Base-by-base conservation (phyloP, 2,113 vertebrate species). In the Lucifuga dentata region DNA sequence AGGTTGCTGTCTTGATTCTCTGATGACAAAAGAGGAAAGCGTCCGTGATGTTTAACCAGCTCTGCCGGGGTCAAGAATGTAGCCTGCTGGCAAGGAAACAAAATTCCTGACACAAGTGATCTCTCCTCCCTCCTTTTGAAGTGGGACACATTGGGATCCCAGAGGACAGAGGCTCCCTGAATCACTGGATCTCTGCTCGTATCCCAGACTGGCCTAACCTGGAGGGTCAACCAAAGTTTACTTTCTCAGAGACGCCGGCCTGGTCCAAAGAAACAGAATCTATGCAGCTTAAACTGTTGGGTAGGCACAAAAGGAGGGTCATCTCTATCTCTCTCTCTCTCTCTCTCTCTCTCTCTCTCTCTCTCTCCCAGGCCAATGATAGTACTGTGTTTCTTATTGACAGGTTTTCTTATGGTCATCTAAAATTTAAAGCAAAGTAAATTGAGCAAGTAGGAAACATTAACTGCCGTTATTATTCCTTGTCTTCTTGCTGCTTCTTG, bases 181-280 rank as follows among this genome's bases (percentile, higher is more conserved):
- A 84, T 88, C 83, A 21, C 89, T 79, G 83, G 79, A 83, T 89
- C 83, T 58, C 78, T 73, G 53, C 76, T 68, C 50, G 73, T 72
- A 87, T 91, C 90, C 90, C 91, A 91, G 91, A 90, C 92, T 86
- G 88, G 90, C 88, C 91, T 92, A 93, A 94, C 92, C 92, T 92
- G 90, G 78, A 88, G 89, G 94, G 94, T 94, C 94, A 94, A 73
- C 84, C 83, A 78, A 61, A 94, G 93, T 94, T 94, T 94, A 94
- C 93, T 94, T 95, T 94, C 94, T 95, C 93, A 94, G 93, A 92
- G 91, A 83, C 66, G 60, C 63, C 67, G 78, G 84, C 63, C 81
- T 85, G 73, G 73, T 76, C 80, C 89, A 91, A 91, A 92, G 89
- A 92, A 93, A 92, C 91, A 87, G 88, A 93, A 91, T 93, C 93